These are phyloP conservation scores for Heterohyrax brucei DNA, from an alignment of 2,797 vertebrate genomes.

Conservation along the genomic window DNA sequence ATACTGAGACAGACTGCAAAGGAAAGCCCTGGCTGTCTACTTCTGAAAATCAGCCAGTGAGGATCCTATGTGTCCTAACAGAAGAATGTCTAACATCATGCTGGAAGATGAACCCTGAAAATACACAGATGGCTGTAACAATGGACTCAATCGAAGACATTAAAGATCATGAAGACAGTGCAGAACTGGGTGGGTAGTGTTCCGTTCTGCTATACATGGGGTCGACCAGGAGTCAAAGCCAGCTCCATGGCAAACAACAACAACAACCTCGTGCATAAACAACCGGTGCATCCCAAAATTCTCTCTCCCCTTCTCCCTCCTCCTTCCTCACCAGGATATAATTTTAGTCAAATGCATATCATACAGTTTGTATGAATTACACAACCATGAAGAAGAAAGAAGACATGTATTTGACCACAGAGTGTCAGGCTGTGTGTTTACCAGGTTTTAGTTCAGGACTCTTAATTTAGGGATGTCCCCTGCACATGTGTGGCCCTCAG, in stretches of 20 bases:
- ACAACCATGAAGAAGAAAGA: neutral
- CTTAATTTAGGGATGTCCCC: neutral
- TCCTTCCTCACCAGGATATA: neutral
- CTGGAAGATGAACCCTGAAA: neutral
- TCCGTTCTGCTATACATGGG: neutral
- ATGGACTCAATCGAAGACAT: neutral
- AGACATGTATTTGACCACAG: rapidly evolving
- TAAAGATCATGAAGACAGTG: neutral
- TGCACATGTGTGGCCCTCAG: neutral
- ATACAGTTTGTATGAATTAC: neutral
- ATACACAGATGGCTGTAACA: neutral
- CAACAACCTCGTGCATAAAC: neutral
- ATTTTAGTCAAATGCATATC: neutral
- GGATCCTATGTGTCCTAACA: neutral
- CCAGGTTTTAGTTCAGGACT: neutral
- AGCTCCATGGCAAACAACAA: neutral
- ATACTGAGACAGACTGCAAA: neutral
- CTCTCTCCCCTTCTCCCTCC: neutral
- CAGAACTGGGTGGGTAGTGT: neutral
- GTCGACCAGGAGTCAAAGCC: neutral
- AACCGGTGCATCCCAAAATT: neutral
- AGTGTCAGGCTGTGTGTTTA: too few relatives aligned
- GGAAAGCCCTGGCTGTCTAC: too few relatives aligned
- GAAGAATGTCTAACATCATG: neutral
- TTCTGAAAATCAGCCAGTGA: too few relatives aligned